A percentile compares a stretch with the other conserved stretches of the same genome.
Evolutionary conservation across 1,140 invertebrate species (phyloP).

Genomic region (Diachasmimorpha longicaudata): DNA sequence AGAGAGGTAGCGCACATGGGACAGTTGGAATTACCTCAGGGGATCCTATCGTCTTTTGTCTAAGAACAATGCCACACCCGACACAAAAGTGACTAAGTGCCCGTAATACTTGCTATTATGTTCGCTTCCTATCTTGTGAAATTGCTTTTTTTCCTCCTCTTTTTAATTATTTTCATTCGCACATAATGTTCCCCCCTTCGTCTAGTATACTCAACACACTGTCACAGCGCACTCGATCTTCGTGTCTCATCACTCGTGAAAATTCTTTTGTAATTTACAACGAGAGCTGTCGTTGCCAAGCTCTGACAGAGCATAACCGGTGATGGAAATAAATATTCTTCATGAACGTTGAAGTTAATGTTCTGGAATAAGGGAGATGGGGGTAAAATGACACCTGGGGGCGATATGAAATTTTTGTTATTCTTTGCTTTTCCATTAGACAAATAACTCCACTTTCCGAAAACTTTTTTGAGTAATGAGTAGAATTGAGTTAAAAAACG

Average conservation of each 20-base stretch:
- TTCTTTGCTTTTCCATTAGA: no score
- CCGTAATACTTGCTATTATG: conserved; percentile 56
- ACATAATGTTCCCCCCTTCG: neutral
- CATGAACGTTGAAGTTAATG: neutral
- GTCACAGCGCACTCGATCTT: neutral
- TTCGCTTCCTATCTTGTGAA: conserved; percentile 23
- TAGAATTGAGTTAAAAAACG: no score
- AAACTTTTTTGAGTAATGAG: no score
- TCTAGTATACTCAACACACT: neutral
- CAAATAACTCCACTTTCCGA: no score
- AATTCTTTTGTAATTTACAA: neutral
- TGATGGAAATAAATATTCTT: neutral
- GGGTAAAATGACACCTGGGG: no score
- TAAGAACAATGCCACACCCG: conserved; percentile 46
- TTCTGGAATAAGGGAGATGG: neutral
- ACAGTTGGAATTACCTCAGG: conserved; percentile 48
- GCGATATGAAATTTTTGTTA: no score
- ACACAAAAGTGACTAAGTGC: conserved; percentile 61
- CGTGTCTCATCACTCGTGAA: neutral
- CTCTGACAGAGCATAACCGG: neutral
- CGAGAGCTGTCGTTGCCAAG: neutral
- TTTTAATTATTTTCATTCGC: conserved; percentile 5
- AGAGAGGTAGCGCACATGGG: conserved; percentile 41
- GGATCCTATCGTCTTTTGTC: conserved; percentile 56
- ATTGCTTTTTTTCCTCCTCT: neutral